Percentiles rank a stretch among this genome's conserved stretches.
Conservation (phyloP, 2,888 invertebrate species). For the Muscina levida region DNA sequence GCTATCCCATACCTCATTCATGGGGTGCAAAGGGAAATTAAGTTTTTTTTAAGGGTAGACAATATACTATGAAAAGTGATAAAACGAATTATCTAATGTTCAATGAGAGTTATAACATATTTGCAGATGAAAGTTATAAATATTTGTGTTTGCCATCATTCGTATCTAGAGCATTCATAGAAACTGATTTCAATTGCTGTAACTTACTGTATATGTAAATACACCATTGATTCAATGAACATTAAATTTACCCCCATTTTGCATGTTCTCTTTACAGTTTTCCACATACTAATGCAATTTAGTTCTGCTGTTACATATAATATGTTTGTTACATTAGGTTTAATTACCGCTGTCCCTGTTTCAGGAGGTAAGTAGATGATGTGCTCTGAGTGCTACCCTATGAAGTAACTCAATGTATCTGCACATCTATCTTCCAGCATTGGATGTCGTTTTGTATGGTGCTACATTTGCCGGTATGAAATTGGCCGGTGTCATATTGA, state of each 20-base stretch:
- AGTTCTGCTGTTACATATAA: slow-evolving; percentile 96
- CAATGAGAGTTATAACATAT: too few species aligned
- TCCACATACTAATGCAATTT: slow-evolving; percentile 95
- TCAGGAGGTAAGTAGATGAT: slow-evolving; percentile 88
- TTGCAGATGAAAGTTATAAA: too few species aligned
- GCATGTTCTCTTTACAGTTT: slow-evolving; percentile 83
- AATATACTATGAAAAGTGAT: too few species aligned
- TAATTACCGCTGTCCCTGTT: slow-evolving; percentile 95
- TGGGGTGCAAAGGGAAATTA: too few species aligned
- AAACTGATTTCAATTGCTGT: too few species aligned
- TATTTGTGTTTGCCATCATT: too few species aligned
- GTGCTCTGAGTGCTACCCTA: background rate
- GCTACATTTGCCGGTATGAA: slow-evolving; percentile 96
- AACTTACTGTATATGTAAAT: too few species aligned
- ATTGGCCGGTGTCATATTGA: slow-evolving; percentile 94
- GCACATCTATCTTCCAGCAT: slow-evolving; percentile 81
- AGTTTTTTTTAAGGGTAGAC: too few species aligned
- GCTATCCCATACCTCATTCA: too few species aligned
- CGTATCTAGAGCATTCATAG: too few species aligned
- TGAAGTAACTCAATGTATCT: background rate
- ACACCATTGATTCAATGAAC: too few species aligned
- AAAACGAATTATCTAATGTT: too few species aligned
- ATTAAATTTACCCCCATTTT: background rate
- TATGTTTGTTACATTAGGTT: slow-evolving; percentile 95
- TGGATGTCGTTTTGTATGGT: slow-evolving; percentile 92